A percentile compares a stretch with the other conserved stretches of the same genome.
These are phyloP conservation scores for Pangasius macronema DNA, from an alignment of 2,797 vertebrate species.

Conservation along the genomic window DNA sequence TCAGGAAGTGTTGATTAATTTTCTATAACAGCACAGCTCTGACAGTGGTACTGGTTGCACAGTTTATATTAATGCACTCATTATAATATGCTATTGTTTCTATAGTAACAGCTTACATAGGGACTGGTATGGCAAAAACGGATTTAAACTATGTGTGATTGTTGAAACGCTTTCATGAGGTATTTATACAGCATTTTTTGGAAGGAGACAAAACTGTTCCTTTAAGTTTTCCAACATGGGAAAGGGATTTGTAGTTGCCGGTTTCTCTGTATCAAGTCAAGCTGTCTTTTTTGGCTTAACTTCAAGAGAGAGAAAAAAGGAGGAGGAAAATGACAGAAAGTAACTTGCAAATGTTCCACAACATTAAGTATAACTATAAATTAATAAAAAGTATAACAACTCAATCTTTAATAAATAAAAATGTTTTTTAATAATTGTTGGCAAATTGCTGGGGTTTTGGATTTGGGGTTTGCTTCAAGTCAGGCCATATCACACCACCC, in stretches of 20 bases:
- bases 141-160: background rate
- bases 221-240: background rate
- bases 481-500: background rate
- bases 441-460: background rate
- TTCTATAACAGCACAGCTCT: background rate
- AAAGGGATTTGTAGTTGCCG: background rate
- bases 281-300: background rate
- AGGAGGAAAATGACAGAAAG: background rate
- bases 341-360: background rate
- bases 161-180: background rate
- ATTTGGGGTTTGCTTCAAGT: background rate
- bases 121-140: background rate
- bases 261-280: background rate
- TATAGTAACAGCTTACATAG: background rate
- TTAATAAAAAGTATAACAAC: background rate
- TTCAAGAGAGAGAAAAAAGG: background rate
- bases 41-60: background rate
- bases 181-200: background rate
- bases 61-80: background rate
- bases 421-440: background rate
- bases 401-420: background rate
- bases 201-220: background rate
- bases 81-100: background rate
- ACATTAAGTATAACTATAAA: background rate
- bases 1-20: background rate